These are phyloP conservation scores for Oscheius sp. DNA, from an alignment of 1,140 invertebrate genomes.

Conservation along the genomic window DNA sequence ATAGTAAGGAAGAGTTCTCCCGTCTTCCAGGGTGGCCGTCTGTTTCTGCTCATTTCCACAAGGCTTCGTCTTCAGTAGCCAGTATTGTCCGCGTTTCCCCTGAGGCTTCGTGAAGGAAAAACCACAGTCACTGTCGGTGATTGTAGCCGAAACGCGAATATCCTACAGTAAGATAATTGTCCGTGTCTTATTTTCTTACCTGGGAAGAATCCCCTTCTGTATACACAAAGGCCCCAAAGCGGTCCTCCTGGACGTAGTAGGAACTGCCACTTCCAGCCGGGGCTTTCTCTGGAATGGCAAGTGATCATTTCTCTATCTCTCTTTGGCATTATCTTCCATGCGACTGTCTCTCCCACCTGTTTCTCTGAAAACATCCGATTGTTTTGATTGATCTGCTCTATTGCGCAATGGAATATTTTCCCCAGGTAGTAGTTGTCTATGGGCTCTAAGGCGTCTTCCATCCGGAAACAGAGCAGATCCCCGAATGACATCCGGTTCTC, in stretches of 20 bases:
- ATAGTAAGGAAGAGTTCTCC: too few species aligned
- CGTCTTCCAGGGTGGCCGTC: too few species aligned
- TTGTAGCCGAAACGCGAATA: neutral
- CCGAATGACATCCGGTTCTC: neutral
- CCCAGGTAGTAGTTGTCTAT: too few species aligned
- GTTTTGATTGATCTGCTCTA: conserved; percentile 16
- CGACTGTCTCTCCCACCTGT: neutral
- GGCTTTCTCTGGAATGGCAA: neutral
- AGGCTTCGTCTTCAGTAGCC: neutral
- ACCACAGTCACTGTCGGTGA: neutral
- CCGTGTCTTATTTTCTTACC: neutral
- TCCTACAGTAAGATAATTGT: neutral
- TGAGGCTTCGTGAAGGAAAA: neutral
- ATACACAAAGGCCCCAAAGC: neutral
- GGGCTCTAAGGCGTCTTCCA: neutral
- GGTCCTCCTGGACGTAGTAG: neutral
- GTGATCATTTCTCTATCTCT: too few species aligned
- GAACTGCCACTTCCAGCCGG: neutral
- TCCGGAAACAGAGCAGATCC: neutral
- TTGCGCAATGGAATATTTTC: too few species aligned
- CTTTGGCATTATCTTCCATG: too few species aligned
- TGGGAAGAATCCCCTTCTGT: neutral
- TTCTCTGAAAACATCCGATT: conserved; percentile 12
- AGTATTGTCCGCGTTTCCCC: neutral
- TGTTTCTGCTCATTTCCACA: too few species aligned